Evolutionary conservation across 2,797 vertebrate species (phyloP).

Genomic region (Etheostoma perlongum): DNA sequence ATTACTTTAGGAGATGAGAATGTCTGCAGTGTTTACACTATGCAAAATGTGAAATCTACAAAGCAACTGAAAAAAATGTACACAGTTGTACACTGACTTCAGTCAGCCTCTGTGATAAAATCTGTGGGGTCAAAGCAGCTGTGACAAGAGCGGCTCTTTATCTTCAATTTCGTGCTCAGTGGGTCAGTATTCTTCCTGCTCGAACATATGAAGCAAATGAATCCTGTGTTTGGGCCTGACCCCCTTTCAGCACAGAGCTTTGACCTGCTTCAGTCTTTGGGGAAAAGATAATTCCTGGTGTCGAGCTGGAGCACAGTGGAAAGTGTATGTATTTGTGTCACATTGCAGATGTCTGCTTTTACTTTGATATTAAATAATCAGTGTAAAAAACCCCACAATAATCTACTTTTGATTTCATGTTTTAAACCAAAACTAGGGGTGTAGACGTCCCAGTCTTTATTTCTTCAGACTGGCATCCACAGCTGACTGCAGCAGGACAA

Average conservation of each 20-base stretch:
- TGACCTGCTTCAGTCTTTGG: conserved; percentile 37
- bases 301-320: neutral
- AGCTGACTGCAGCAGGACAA: conserved; percentile 42
- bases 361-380: neutral
- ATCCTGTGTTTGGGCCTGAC: conserved; percentile 34
- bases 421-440: neutral
- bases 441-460: conserved; percentile 1
- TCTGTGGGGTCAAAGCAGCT: conserved; percentile 58
- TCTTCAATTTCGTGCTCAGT: conserved; percentile 48
- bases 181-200: conserved; percentile 49
- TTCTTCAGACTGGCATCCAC: conserved; percentile 31
- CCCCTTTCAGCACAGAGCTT: conserved; percentile 25
- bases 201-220: conserved; percentile 42
- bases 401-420: neutral
- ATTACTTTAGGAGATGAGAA: no score
- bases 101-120: conserved; percentile 11
- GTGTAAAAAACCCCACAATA: neutral
- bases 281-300: conserved; percentile 5
- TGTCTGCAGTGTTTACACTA: neutral
- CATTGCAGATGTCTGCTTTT: neutral
- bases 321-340: neutral
- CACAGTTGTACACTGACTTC: conserved; percentile 4
- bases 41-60: neutral
- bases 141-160: conserved; percentile 64
- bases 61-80: neutral